Evolutionary conservation across 1,140 invertebrate species (phyloP).

Genomic region (Caenorhabditis latens): DNA sequence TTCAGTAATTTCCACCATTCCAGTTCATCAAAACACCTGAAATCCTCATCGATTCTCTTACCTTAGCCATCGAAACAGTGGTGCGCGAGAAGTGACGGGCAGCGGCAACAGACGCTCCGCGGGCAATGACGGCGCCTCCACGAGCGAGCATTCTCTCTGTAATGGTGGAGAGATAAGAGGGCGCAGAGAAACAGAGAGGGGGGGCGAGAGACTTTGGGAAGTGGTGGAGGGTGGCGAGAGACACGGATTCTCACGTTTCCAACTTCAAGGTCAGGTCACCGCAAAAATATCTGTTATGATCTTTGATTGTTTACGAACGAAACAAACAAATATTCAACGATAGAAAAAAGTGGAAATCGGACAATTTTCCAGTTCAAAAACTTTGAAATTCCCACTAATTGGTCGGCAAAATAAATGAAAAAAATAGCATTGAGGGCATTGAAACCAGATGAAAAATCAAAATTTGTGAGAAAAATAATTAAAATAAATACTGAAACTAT

Average conservation of each 20-base stretch:
- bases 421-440: neutral
- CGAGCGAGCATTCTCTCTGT: conserved; percentile 50
- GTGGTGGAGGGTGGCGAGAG: neutral
- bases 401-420: neutral
- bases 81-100: conserved; percentile 35
- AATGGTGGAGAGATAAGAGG: neutral
- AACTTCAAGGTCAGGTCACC: neutral
- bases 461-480: neutral
- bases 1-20: too few relatives aligned
- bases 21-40: too few relatives aligned
- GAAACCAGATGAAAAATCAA: neutral
- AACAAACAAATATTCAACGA: neutral
- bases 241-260: neutral
- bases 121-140: conserved; percentile 49
- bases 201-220: neutral
- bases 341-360: neutral
- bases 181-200: neutral
- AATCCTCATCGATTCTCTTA: neutral
- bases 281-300: neutral
- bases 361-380: neutral
- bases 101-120: conserved; percentile 46
- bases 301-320: neutral
- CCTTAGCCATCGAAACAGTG: conserved; percentile 57
- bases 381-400: neutral
- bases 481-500: neutral